Base-by-base conservation (phyloP, 1,140 invertebrate genomes). In the Leptopilina boulardi region DNA sequence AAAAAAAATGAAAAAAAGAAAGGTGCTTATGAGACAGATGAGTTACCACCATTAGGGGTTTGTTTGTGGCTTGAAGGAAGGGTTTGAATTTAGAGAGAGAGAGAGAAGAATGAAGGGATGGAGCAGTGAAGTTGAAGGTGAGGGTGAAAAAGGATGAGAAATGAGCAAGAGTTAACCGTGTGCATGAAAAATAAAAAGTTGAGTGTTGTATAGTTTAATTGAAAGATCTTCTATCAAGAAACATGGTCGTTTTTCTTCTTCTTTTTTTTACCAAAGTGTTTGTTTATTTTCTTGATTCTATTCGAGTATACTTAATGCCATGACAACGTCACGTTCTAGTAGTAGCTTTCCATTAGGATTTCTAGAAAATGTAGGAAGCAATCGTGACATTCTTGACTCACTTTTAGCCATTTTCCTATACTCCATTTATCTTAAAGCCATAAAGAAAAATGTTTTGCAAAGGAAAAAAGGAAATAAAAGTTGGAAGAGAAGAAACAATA, bases 141-240 rank as follows among this genome's bases (percentile, higher is more conserved):
- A 79, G 18, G 47, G 76, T 77, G 77, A 47, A 71, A 74, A 30
- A 76, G 72, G 56, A 51, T 71, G 74, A 51, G 71, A 79, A 78
- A 83, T 78, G 78, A 77, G 79, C 82, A 80, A n/a, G 71, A 51
- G 71, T 80, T 82, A 82, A 80, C 79, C n/a, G n/a, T n/a, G 59
- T 72, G 77, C 71, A 71, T 74, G 79, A 75, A 78, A 76, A 77
- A 72, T 77, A 71, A 77, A 74, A 75, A 15, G 51, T 77, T 9
- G 70, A 77, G 72, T 79, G 78, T 77, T 78, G 81, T 78, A 41
- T 10, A 77, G 79, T 86, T 80, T 86, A 87, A 87, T 87, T 87
- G 87, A 87, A 86, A 83, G 76, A 84, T 87, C 82, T 81, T 86
- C 86, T 84, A 86, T 87, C 79, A 70, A 84, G 83, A 84, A 83